Base-by-base conservation (phyloP, 2,888 invertebrate genomes). In the Elysia crispata region DNA sequence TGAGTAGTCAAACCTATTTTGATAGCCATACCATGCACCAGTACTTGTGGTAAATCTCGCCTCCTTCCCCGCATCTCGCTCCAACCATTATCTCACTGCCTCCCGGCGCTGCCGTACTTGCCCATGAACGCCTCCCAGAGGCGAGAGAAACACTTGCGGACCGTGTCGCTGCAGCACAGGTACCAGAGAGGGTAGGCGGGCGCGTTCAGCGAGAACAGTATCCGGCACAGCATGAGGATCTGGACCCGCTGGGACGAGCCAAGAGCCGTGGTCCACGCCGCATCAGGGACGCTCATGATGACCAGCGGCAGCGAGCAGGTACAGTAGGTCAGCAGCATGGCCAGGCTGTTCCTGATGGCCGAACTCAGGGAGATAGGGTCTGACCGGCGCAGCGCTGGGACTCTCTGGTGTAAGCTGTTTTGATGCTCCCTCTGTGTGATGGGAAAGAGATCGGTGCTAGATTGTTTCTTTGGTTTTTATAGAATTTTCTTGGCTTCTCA, bases 161-260 rank as follows among this genome's bases (percentile, higher is more conserved):
- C 90, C 0, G 90, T 86, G 54, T 86, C 87, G 80, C 90, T 90
- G 81, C 89, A 90, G n/a, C 88, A 67, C 18, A 91, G 83, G 79
- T 90, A 91, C 91, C 91, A 91, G 8, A 88, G 80, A 0, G 91
- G 90, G 76, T 90, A 91, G 6, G 87, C 85, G 3, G 89, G 88
- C 0, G 88, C 86, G 81, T 90, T 91, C 13, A 89, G 64, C 80
- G 86, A 89, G 81, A 90, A 91, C 41, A 87, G 76, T n/a, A 90
- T 77, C 30, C 86, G 85, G 62, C 87, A 86, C 23, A 83, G 80
- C 13, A 90, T 76, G n/a, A 90, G 77, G 1, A 86, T 81, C 0
- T 85, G 70, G 0, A 87, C 79, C 3, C 90, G 82, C 30, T 84
- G 83, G 5, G 72, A 77, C 30, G 85, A 73, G 13, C 80, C 66